Evolutionary conservation across 1,140 invertebrate species (phyloP).

Genomic region (Paraescarpia echinospica): DNA sequence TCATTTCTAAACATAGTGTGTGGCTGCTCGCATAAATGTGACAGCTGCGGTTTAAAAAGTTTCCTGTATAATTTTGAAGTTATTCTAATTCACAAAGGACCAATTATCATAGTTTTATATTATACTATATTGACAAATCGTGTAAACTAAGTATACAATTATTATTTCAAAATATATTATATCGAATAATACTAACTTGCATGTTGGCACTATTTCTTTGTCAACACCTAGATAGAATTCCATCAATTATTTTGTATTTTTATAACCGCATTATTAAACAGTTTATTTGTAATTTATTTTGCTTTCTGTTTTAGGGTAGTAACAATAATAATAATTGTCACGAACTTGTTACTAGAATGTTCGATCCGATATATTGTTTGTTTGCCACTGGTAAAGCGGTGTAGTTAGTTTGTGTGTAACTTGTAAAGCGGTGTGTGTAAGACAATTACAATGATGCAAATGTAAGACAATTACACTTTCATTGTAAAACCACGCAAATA

Average conservation of each 20-base stretch:
- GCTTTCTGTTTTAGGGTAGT: neutral
- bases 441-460: neutral
- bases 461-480: neutral
- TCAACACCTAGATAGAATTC: neutral
- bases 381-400: neutral
- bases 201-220: neutral
- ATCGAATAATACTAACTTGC: neutral
- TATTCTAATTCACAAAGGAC: no score
- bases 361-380: neutral
- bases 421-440: no score
- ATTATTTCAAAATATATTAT: neutral
- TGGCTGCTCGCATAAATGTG: no score
- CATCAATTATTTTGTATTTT: neutral
- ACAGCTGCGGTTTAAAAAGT: no score
- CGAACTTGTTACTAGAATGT: neutral
- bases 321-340: neutral
- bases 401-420: neutral
- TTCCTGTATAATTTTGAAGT: no score
- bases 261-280: neutral
- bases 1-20: no score
- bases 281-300: neutral
- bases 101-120: no score
- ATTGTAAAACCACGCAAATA: neutral
- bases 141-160: no score
- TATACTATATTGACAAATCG: no score